Evolutionary conservation across 64 coral and sea anemone genomes (phyloP).

Genomic region (Dendrophyllia cribrosa): DNA sequence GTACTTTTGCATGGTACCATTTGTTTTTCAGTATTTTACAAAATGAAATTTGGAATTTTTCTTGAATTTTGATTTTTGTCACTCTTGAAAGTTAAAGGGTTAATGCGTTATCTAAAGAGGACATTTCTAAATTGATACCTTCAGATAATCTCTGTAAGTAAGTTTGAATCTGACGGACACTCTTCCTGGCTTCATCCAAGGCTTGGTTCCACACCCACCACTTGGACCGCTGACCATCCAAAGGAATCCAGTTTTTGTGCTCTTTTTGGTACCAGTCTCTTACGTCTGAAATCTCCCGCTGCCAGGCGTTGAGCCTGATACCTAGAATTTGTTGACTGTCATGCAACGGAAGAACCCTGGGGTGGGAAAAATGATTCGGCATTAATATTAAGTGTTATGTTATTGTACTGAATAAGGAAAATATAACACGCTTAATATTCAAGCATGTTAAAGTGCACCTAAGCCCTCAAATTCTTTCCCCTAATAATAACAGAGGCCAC

Average conservation of each 20-base stretch:
- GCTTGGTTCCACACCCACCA: constrained; percentile 98
- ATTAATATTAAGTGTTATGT: too few species aligned
- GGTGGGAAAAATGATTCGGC: not conserved
- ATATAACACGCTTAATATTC: not conserved
- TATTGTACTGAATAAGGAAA: too few species aligned
- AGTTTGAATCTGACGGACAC: constrained; percentile 88
- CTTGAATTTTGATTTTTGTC: too few species aligned
- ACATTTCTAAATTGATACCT: constrained; percentile 37
- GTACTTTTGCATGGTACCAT: too few species aligned
- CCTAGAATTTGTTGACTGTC: constrained; percentile 95
- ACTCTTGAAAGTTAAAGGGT: too few species aligned
- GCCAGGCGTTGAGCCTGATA: constrained; percentile 88
- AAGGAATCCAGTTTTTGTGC: constrained; percentile 79
- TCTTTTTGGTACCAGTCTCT: constrained; percentile 93
- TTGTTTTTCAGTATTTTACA: too few species aligned
- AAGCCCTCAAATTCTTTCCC: too few species aligned
- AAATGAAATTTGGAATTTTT: too few species aligned
- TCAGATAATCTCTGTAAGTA: constrained; percentile 85
- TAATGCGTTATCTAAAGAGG: too few species aligned
- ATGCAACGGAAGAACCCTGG: constrained; percentile 86
- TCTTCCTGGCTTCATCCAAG: constrained; percentile 78
- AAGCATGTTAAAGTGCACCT: too few species aligned
- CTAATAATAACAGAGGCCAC: too few species aligned
- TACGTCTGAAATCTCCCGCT: constrained; percentile 81
- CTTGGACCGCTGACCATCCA: constrained; percentile 96